Percentiles rank a stretch among this genome's conserved stretches.
Conservation (phyloP, 2,113 vertebrate species). For the Bos javanicus region DNA sequence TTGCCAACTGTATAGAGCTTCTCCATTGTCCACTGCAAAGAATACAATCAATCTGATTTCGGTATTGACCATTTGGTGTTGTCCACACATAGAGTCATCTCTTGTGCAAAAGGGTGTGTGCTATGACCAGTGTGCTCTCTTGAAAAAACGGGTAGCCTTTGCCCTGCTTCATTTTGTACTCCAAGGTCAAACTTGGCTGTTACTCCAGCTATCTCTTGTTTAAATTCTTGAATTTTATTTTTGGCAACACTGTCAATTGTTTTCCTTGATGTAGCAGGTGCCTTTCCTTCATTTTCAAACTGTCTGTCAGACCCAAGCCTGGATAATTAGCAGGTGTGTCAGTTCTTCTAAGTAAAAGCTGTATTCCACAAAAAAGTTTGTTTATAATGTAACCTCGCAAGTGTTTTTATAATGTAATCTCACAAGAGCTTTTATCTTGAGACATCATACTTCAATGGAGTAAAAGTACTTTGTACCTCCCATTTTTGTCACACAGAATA, state of each 20-base stretch:
- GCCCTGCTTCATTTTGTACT: neutral
- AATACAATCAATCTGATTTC: neutral
- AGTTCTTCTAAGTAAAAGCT: neutral
- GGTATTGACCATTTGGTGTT: neutral
- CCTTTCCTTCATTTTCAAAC: neutral
- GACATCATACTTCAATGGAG: neutral
- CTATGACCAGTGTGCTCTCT: neutral
- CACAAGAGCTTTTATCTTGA: neutral
- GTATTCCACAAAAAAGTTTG: neutral
- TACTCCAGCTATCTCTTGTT: neutral
- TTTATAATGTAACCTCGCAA: neutral
- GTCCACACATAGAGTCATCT: neutral
- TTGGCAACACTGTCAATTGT: neutral
- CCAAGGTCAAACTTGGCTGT: neutral
- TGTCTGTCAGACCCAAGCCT: neutral
- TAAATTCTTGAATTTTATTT: neutral
- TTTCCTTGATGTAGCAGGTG: neutral
- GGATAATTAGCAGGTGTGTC: neutral
- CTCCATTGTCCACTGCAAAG: neutral
- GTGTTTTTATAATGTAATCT: neutral
- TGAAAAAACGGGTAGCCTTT: neutral
- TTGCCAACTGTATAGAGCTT: neutral
- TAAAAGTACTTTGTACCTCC: neutral
- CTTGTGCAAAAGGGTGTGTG: neutral
- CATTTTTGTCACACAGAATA: neutral